Percentiles rank a stretch among this genome's conserved stretches.
phyloP scores from a whole-genome alignment of 1,140 invertebrate genomes.

The Pentalonia nigronervosa region DNA sequence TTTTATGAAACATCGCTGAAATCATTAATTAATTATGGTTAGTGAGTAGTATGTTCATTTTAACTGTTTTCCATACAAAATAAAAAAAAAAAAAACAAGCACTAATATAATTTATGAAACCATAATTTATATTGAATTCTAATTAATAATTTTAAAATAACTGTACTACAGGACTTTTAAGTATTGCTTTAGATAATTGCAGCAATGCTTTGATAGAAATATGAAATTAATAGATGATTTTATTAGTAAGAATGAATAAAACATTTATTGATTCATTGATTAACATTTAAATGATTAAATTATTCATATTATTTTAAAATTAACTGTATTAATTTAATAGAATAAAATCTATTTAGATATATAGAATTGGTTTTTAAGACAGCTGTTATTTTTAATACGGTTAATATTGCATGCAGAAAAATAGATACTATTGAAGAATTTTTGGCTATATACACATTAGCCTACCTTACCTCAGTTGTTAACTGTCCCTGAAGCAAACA shows the following conservation, averaged over 20 bases:
- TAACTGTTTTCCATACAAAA: background rate
- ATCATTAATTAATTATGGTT: background rate
- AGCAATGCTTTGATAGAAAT: background rate
- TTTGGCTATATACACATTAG: constrained; percentile 8
- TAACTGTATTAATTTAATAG: background rate
- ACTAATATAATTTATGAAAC: background rate
- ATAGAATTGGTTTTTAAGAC: background rate
- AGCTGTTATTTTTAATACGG: background rate
- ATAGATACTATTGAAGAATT: background rate
- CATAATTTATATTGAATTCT: background rate
- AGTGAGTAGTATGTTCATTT: background rate
- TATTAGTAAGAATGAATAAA: background rate
- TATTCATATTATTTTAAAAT: background rate
- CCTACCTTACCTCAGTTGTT: constrained; percentile 23
- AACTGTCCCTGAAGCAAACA: constrained; percentile 20
- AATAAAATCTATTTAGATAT: background rate
- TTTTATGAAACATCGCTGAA: background rate
- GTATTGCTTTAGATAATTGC: background rate
- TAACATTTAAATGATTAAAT: background rate
- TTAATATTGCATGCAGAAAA: constrained; percentile 30
- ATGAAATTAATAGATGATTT: background rate
- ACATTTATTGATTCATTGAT: no score
- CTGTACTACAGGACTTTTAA: background rate
- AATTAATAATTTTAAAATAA: background rate
- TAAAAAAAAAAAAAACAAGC: background rate